Percentiles rank a stretch among this genome's conserved stretches.
Conservation (phyloP, 2,888 invertebrate genomes). For the Prenolepis imparis region DNA sequence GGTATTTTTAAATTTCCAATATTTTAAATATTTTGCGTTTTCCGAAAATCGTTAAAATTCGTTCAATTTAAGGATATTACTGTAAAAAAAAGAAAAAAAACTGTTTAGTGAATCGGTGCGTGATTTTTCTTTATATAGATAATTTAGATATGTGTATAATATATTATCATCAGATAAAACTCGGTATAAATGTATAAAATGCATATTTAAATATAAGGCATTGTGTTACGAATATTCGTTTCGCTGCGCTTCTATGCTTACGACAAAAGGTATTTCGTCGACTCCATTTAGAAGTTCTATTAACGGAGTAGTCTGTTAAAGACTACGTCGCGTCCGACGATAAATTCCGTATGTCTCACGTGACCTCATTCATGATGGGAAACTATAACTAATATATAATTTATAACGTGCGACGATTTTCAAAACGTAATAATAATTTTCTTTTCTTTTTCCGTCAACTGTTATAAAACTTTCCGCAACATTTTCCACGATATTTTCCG, state of each 20-base stretch:
- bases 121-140: background rate
- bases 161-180: background rate
- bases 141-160: background rate
- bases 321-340: background rate
- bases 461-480: background rate
- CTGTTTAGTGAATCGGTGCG: too few relatives aligned
- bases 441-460: background rate
- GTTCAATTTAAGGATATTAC: too few relatives aligned
- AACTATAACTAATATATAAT: background rate
- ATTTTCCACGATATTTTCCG: conserved; percentile 29
- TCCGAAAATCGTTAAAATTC: background rate
- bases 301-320: conserved; percentile 23
- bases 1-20: background rate
- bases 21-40: background rate
- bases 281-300: conserved; percentile 47
- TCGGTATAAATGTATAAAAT: background rate
- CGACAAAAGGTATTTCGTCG: conserved; percentile 33
- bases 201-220: background rate
- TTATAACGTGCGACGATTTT: background rate
- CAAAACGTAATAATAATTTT: background rate
- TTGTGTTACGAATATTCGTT: background rate
- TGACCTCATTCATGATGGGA: conserved; percentile 7
- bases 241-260: conserved; percentile 5
- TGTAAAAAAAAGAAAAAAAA: too few relatives aligned
- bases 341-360: conserved; percentile 27